Base-by-base conservation (phyloP, 2,113 vertebrate genomes). In the Tyrannus savana region DNA sequence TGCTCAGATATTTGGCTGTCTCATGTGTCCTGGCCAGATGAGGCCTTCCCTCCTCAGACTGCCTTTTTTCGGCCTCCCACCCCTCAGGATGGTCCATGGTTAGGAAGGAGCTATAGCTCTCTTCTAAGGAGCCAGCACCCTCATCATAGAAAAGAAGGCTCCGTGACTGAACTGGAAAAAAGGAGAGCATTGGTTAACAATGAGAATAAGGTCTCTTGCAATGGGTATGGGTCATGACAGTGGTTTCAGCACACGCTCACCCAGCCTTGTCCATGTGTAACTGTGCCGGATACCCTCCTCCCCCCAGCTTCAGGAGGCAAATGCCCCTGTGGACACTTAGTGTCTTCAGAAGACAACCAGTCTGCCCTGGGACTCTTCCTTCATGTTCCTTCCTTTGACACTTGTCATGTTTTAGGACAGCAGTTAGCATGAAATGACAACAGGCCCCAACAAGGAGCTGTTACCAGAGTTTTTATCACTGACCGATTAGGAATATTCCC, bases 61-160 rank as follows among this genome's bases (percentile, higher is more conserved):
- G 97, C 74, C 97, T 87, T 24, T 97, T 97, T 80, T 98, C 82
- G 14, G 97, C 94, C 55, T 98, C 98, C 98, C 98, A 98, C 39
- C 97, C 95, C 62, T 98, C 99, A 16, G 98, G 97, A 93, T 97
- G 97, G 85, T 99, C 98, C 96, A 98, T 89, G 10, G 98, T 98
- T 95, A 98, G 96, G 93, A 98, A 97, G 85, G 98, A 94, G 37
- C 98, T 94, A 80, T 95, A 98, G 89, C 97, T 96, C 72, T 99
- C 99, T 97, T 99, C 99, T 98, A 99, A 96, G 1, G 98, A 98
- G 91, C 98, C 95, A 78, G 98, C 94, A 42, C 97, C 98, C 82
- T 99, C 99, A 10, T 99, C 99, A 47, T 99, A 99, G 98, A 99
- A 99, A 97, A 99, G 98, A 84, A 99, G 99, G 98, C 98, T 99